Evolutionary conservation across 2,797 vertebrate genomes (phyloP).

Genomic region (Hipposideros larvatus): DNA sequence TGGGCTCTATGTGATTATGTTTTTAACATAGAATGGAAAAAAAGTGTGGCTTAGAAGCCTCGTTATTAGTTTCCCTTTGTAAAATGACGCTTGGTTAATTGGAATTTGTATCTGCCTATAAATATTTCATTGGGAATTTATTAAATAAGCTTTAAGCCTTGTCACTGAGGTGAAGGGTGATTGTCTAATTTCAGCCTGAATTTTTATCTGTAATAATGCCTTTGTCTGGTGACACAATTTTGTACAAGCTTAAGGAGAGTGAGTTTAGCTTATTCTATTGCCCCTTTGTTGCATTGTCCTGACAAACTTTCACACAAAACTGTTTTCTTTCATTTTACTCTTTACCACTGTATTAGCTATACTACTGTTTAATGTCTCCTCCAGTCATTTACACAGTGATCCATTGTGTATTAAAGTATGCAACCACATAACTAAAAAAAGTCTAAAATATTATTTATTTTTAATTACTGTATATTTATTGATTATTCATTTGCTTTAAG

Average conservation of each 20-base stretch:
- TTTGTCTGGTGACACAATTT: constrained; percentile 76
- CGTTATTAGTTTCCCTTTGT: constrained; percentile 71
- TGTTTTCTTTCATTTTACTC: constrained; percentile 56
- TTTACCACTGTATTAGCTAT: not conserved
- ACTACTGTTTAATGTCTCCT: not conserved
- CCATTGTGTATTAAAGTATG: not conserved
- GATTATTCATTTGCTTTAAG: not conserved
- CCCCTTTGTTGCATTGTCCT: constrained; percentile 57
- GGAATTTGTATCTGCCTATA: constrained; percentile 84
- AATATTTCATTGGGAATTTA: constrained; percentile 83
- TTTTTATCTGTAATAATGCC: constrained; percentile 72
- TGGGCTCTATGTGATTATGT: not conserved
- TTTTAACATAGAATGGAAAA: constrained; percentile 10
- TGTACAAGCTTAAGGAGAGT: constrained; percentile 53
- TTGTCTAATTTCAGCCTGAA: constrained; percentile 80
- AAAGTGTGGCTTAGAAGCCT: constrained; percentile 50
- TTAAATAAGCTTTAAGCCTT: constrained; percentile 82
- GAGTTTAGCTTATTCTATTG: constrained; percentile 14
- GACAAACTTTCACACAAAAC: not conserved
- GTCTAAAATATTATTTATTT: not conserved
- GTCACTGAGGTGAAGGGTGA: constrained; percentile 77
- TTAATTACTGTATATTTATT: not conserved
- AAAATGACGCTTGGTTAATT: constrained; percentile 81
- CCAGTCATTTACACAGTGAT: not conserved
- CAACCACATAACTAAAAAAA: not conserved